A percentile compares a stretch with the other conserved stretches of the same genome.
Evolutionary conservation across 2,113 vertebrate species (phyloP).

Genomic region (Salvelinus alpinus): DNA sequence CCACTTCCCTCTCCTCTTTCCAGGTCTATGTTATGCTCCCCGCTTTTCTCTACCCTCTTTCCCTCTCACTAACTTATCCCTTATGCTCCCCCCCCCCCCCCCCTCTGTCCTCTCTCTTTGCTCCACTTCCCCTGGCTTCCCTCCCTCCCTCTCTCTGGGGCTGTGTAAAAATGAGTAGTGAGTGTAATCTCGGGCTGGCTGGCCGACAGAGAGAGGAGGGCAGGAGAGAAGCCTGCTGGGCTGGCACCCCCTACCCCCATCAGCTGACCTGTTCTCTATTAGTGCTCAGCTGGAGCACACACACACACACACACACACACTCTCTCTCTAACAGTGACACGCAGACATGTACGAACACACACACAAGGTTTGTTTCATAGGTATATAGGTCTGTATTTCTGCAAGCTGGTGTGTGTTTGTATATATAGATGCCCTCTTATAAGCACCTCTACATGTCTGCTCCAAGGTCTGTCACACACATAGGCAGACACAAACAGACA

Average conservation of each 20-base stretch:
- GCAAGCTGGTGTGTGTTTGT: conserved; percentile 6
- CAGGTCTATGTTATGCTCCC: not conserved
- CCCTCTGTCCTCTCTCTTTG: not conserved
- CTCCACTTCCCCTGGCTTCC: not conserved
- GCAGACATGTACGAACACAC: not conserved
- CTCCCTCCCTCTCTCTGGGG: too few species aligned
- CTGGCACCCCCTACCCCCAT: not conserved
- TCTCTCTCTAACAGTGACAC: not conserved
- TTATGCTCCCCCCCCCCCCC: not conserved
- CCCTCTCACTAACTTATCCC: not conserved
- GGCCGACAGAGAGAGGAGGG: too few species aligned
- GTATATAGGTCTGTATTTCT: not conserved
- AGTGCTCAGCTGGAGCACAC: too few species aligned
- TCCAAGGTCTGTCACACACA: not conserved
- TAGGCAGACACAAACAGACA: conserved; percentile 34
- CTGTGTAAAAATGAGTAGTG: conserved; percentile 5
- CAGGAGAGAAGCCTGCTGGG: too few species aligned
- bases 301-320: too few species aligned
- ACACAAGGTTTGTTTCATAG: not conserved
- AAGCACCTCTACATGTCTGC: conserved; percentile 1
- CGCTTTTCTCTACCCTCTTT: not conserved
- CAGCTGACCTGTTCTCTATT: not conserved
- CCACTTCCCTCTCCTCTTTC: not conserved
- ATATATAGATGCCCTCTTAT: conserved; percentile 4
- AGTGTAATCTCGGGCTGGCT: too few species aligned